A percentile compares a stretch with the other conserved stretches of the same genome.
These are phyloP conservation scores for Brachyopa scutellaris DNA, from an alignment of 2,888 invertebrate genomes.

Conservation along the genomic window DNA sequence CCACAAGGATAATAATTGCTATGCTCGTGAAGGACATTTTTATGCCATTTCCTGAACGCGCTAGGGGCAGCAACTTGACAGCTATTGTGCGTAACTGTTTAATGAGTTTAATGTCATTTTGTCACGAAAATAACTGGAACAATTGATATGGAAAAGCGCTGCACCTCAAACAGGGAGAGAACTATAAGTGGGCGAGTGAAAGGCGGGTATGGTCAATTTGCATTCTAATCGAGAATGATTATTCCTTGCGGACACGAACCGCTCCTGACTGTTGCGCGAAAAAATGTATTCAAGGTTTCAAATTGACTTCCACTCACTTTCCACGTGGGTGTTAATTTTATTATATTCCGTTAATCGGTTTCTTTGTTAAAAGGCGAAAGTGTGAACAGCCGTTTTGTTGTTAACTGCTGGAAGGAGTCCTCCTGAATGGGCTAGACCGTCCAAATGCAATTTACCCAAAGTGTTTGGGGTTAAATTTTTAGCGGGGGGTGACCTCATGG, in stretches of 20 bases:
- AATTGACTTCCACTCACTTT: constrained; percentile 8
- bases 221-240: constrained; percentile 66
- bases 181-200: constrained; percentile 2
- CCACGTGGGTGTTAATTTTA: constrained; percentile 65
- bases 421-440: neutral
- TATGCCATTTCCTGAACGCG: constrained; percentile 40
- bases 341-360: constrained; percentile 59
- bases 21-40: constrained; percentile 45
- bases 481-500: constrained; percentile 16
- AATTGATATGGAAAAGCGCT: neutral
- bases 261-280: constrained; percentile 22
- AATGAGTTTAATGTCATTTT: constrained; percentile 64
- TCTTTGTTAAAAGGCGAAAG: constrained; percentile 31
- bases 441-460: neutral
- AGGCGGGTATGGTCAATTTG: constrained; percentile 53
- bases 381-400: constrained; percentile 36
- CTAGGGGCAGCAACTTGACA: constrained; percentile 31
- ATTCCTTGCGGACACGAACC: constrained; percentile 57
- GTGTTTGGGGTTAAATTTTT: constrained; percentile 2
- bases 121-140: constrained; percentile 47
- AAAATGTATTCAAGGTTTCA: constrained; percentile 48
- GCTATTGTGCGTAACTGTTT: constrained; percentile 67
- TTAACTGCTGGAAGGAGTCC: neutral
- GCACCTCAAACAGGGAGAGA: neutral
- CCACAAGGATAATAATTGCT: constrained; percentile 28